Percentiles rank a stretch among this genome's conserved stretches.
phyloP scores from a whole-genome alignment of 2,888 invertebrate species.

The Dascillus cervinus region DNA sequence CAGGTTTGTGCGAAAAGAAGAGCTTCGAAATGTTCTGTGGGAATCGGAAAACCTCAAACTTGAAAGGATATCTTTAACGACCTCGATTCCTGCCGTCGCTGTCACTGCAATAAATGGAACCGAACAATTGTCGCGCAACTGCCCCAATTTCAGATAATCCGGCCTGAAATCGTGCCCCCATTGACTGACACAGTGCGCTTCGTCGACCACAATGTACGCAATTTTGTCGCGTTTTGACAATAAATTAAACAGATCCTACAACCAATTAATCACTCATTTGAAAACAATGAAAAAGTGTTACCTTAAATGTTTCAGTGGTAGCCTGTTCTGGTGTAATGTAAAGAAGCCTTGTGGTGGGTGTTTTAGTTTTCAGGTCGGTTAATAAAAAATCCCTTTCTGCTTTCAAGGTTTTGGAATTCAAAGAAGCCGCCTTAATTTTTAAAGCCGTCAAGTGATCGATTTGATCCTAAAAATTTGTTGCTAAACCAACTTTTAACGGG shows the following conservation, averaged over 20 bases:
- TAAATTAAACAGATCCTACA: conserved; percentile 54
- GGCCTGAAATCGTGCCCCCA: conserved; percentile 99
- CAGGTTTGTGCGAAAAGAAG: conserved; percentile 87
- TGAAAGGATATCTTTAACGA: conserved; percentile 72
- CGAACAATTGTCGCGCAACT: conserved; percentile 54
- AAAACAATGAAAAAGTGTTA: conserved; percentile 3
- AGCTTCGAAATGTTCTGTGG: conserved; percentile 60
- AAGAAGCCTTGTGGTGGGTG: conserved; percentile 73
- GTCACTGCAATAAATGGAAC: conserved; percentile 89
- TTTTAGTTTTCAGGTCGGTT: conserved; percentile 59
- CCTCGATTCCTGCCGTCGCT: conserved; percentile 83
- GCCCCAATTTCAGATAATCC: conserved; percentile 85
- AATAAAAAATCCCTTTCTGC: conserved; percentile 72
- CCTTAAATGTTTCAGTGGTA: conserved; percentile 67
- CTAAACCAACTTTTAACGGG: neutral
- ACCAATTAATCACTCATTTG: conserved; percentile 10
- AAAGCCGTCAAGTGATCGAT: conserved; percentile 73
- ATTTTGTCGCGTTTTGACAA: conserved; percentile 69
- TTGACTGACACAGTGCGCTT: conserved; percentile 96
- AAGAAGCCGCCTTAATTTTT: conserved; percentile 76
- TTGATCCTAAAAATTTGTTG: conserved; percentile 62
- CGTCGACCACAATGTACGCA: conserved; percentile 90
- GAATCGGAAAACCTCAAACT: conserved; percentile 53
- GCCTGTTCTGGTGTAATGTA: conserved; percentile 98
- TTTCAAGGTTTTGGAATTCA: conserved; percentile 84